Evolutionary conservation across 2,888 invertebrate species (phyloP).

Genomic region (Chrysolina oricalcia): DNA sequence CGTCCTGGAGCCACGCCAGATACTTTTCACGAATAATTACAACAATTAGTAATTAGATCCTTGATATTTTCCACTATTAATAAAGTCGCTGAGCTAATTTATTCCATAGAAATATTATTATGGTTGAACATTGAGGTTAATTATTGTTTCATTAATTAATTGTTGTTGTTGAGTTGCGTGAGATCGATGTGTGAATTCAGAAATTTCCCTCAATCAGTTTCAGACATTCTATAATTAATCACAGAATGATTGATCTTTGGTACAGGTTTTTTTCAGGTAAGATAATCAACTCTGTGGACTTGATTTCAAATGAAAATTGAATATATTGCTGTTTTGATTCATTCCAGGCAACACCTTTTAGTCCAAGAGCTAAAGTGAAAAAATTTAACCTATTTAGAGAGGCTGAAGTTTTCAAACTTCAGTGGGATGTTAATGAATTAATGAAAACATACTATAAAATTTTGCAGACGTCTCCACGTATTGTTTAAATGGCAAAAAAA

Average conservation of each 20-base stretch:
- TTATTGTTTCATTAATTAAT: constrained; percentile 36
- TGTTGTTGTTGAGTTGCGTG: not conserved
- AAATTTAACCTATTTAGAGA: too few relatives aligned
- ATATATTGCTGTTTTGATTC: too few relatives aligned
- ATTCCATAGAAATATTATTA: constrained; percentile 25
- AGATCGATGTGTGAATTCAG: not conserved
- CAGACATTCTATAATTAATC: not conserved
- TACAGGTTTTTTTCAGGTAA: too few relatives aligned
- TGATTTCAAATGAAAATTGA: too few relatives aligned
- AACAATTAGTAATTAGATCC: constrained; percentile 29
- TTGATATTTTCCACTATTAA: constrained; percentile 20
- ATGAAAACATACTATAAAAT: too few relatives aligned
- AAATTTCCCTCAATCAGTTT: not conserved
- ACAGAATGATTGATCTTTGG: not conserved
- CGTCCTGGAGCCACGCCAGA: constrained; percentile 22
- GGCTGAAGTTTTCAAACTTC: too few relatives aligned
- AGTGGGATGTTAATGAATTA: too few relatives aligned
- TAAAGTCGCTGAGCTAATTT: constrained; percentile 26
- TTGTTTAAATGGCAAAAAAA: too few relatives aligned
- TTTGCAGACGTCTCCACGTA: too few relatives aligned
- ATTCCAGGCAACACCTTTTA: too few relatives aligned
- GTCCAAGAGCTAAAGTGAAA: too few relatives aligned
- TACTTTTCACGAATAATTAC: constrained; percentile 27
- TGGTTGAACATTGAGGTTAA: constrained; percentile 33
- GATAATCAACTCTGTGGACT: too few relatives aligned